phyloP scores from a whole-genome alignment of 2,113 vertebrate species.

The Pteruthius melanotis region DNA sequence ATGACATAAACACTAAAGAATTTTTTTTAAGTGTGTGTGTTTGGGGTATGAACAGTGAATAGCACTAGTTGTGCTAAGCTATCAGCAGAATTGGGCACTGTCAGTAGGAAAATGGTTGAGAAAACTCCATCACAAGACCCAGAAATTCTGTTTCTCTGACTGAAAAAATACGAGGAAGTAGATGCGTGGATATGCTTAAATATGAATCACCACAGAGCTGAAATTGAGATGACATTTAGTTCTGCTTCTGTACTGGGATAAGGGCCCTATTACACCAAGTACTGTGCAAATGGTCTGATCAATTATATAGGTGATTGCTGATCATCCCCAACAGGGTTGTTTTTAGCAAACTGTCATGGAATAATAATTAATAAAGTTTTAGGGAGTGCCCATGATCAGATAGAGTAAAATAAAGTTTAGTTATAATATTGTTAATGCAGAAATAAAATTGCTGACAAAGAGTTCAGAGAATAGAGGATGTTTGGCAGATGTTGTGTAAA shows the following conservation, averaged over 20 bases:
- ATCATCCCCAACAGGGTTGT: not conserved
- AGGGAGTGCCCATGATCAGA: not conserved
- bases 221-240: not conserved
- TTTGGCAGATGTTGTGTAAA: not conserved
- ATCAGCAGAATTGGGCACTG: not conserved
- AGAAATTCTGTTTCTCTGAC: not conserved
- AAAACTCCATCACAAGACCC: not conserved
- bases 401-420: not conserved
- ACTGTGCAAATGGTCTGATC: not conserved
- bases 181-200: not conserved
- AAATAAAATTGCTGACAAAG: not conserved
- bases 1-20: not conserved
- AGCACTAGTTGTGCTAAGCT: not conserved
- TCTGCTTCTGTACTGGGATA: not conserved
- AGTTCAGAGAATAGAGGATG: not conserved
- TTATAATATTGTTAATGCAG: not conserved
- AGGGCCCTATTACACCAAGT: not conserved
- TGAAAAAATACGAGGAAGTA: not conserved
- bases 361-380: not conserved
- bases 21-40: accelerated
- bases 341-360: not conserved
- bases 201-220: not conserved
- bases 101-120: not conserved
- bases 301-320: not conserved
- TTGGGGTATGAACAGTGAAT: not conserved